Evolutionary conservation across 1,140 invertebrate genomes (phyloP).

Genomic region (Anoplolepis gracilipes): DNA sequence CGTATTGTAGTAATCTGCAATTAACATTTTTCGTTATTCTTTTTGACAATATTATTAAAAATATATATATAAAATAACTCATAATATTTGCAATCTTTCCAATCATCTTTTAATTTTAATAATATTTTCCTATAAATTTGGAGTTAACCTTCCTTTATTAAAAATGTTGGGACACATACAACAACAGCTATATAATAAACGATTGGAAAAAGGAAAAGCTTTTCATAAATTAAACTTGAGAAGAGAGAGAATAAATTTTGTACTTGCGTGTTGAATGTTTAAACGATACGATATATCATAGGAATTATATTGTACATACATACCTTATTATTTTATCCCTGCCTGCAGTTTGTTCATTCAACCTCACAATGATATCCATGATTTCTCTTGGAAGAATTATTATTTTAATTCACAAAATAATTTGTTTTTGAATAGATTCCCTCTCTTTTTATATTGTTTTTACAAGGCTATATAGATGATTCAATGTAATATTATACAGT

Average conservation of each 20-base stretch:
- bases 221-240: too few relatives aligned
- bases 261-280: too few relatives aligned
- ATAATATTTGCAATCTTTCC: not conserved
- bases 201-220: too few relatives aligned
- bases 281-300: too few relatives aligned
- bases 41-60: conserved; percentile 20
- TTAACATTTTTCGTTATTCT: conserved; percentile 55
- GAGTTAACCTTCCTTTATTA: not conserved
- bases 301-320: conserved; percentile 65
- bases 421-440: too few relatives aligned
- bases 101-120: not conserved
- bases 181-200: too few relatives aligned
- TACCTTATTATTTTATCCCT: conserved; percentile 88
- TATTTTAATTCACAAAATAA: too few relatives aligned
- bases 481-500: too few relatives aligned
- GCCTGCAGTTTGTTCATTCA: conserved; percentile 88
- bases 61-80: not conserved
- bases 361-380: conserved; percentile 87
- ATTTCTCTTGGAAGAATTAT: conserved; percentile 12
- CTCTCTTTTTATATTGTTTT: too few relatives aligned
- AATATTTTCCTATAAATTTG: not conserved
- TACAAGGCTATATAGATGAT: too few relatives aligned
- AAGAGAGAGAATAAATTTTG: too few relatives aligned
- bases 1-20: conserved; percentile 90
- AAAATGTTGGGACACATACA: not conserved